A percentile compares a stretch with the other conserved stretches of the same genome.
Evolutionary conservation across 2,888 invertebrate species (phyloP).

Genomic region (Drosophila stalkeri): DNA sequence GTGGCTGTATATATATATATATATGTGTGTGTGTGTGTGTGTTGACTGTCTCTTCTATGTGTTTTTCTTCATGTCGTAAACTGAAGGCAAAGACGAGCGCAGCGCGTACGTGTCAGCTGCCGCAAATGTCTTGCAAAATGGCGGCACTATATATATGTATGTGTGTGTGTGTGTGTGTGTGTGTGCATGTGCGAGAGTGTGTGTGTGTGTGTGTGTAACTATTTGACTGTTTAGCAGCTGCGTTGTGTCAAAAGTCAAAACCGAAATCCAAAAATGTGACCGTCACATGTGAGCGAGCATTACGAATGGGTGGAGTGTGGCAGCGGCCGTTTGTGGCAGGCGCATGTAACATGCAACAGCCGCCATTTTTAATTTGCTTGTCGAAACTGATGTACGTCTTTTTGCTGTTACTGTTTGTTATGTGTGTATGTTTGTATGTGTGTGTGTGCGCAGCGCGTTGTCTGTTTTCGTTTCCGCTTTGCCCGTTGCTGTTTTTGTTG

Average conservation of each 20-base stretch:
- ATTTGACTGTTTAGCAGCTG: constrained; percentile 65
- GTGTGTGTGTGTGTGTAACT: constrained; percentile 29
- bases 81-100: constrained; percentile 42
- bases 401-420: constrained; percentile 29
- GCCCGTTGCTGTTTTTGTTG: constrained; percentile 15
- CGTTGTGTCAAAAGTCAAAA: constrained; percentile 65
- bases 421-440: constrained; percentile 33
- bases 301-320: background rate
- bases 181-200: background rate
- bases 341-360: constrained; percentile 66
- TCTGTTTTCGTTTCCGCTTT: constrained; percentile 69
- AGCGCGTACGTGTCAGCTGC: constrained; percentile 68
- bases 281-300: constrained; percentile 23
- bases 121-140: constrained; percentile 71
- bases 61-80: constrained; percentile 37
- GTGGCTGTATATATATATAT: too few relatives aligned
- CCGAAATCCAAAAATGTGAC: constrained; percentile 53
- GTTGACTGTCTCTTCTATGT: background rate
- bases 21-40: constrained; percentile 6
- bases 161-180: constrained; percentile 1
- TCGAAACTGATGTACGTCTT: constrained; percentile 50
- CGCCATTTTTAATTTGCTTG: constrained; percentile 74
- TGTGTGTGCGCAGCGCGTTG: constrained; percentile 33
- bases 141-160: constrained; percentile 31
- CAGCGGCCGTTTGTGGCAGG: constrained; percentile 16